Evolutionary conservation across 2,888 invertebrate species (phyloP).

Genomic region (Drosophila histrio): DNA sequence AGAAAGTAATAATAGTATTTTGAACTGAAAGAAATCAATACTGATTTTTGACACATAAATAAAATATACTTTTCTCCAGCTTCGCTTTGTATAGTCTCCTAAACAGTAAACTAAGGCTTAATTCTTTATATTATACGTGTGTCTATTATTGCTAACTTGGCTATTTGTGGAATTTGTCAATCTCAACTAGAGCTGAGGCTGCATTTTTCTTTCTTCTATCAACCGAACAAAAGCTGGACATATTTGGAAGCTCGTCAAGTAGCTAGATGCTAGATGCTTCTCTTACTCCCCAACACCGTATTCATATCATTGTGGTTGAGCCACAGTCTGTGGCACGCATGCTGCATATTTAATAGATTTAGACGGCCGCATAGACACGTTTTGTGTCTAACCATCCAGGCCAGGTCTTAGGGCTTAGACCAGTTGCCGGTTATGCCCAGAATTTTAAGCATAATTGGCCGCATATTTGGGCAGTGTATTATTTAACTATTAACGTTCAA

Average conservation of each 20-base stretch:
- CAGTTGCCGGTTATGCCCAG: constrained; percentile 58
- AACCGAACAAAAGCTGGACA: constrained; percentile 9
- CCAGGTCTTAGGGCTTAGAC: constrained; percentile 35
- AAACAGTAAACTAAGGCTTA: neutral
- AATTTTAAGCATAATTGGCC: constrained; percentile 75
- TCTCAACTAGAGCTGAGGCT: constrained; percentile 2
- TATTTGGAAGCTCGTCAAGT: constrained; percentile 31
- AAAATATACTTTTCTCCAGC: neutral
- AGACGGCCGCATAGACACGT: constrained; percentile 51
- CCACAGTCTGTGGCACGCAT: constrained; percentile 52
- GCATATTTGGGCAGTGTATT: constrained; percentile 72
- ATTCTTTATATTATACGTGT: neutral
- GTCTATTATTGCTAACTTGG: neutral
- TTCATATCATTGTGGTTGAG: constrained; percentile 24
- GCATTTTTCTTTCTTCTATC: constrained; percentile 1
- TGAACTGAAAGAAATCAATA: neutral
- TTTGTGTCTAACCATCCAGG: constrained; percentile 26
- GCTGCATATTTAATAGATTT: constrained; percentile 72
- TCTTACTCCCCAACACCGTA: neutral
- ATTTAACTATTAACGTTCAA: constrained; percentile 78
- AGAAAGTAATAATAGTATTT: no score
- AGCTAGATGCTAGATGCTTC: neutral
- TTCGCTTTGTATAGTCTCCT: neutral
- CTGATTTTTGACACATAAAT: neutral
- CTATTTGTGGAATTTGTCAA: constrained; percentile 11